Evolutionary conservation across 2,888 invertebrate species (phyloP), one percentile per base, ranked within the genome.

Genomic region (Pollenia labialis): DNA sequence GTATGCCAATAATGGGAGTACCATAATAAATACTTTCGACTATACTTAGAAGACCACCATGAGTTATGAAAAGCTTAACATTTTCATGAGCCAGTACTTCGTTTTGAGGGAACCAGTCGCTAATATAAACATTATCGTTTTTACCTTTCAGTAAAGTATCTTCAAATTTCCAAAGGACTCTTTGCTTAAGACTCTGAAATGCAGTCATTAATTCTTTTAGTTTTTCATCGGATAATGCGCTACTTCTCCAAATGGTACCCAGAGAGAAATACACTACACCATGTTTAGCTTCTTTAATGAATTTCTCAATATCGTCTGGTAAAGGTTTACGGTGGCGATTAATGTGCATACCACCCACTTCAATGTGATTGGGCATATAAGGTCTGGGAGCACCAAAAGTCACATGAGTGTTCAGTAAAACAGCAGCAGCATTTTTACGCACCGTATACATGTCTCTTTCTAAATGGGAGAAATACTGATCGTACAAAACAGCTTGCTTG

Each of bases 1-100:
- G 95, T 66, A 95, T 93, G 2, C 94, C 94, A n/a, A 94, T 89
- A n/a, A 94, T 89, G 0, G 94, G 94, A 16, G 93, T 93, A 18
- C 94, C 94, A 87, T 94, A 92, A 68, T 94, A 93, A 68, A 94
- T 90, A 0, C 94, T 92, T 87, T 94, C 94, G 0, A 92, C 94
- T n/a, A 93, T 93, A 88, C 94, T 94, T n/a, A 94, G 88, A 9
- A 94, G 86, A 0, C 94, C 94, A 3, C 94, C 94, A 66, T 94
- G 94, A 0, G 94, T 94, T 10, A 94, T 94, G 79, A 94, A 94
- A 0, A 93, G 84, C 58, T 92, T 92, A 0, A 94, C 91, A 88
- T 94, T 94, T 0, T 94, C 92, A 89, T 94, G 94, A 0, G 94
- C 94, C 90, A 93, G 85, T 23, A 93, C 90, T 83, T 94, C 94